Conservation (phyloP, 2,888 invertebrate species). For the Dione vanillae region DNA sequence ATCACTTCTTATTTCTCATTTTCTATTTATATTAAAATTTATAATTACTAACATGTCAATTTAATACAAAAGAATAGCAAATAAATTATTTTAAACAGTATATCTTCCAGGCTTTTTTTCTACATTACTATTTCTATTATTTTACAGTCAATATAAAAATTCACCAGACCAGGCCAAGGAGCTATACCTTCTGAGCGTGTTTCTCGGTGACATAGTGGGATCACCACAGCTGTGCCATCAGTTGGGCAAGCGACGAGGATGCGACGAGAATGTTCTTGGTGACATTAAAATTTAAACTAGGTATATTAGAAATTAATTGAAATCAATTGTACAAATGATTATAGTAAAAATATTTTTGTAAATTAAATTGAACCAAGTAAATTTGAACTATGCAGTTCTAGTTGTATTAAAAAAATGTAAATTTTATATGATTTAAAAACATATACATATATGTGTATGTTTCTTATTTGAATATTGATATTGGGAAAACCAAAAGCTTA, state of each 20-base stretch:
- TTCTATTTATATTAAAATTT: no score
- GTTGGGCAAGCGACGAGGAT: conserved; percentile 86
- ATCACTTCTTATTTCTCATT: neutral
- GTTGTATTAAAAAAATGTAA: no score
- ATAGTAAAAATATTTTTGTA: neutral
- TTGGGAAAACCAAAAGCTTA: neutral
- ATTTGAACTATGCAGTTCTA: no score
- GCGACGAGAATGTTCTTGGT: conserved; percentile 60
- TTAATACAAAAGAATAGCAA: no score
- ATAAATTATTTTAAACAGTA: no score
- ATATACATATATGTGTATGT: no score
- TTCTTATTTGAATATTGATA: neutral
- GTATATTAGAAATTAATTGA: neutral
- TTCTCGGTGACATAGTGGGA: conserved; percentile 93
- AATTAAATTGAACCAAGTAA: neutral
- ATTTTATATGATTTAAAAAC: no score
- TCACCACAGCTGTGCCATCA: conserved; percentile 92
- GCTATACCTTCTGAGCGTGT: conserved; percentile 93
- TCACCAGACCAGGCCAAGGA: conserved; percentile 90
- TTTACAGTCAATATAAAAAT: conserved; percentile 89
- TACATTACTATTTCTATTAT: conserved; percentile 35
- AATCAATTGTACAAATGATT: neutral
- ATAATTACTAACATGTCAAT: no score
- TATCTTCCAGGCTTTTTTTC: no score
- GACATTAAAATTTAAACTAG: conserved; percentile 5